Base-by-base conservation (phyloP, 2,888 invertebrate species). In the Noctua fimbriata region DNA sequence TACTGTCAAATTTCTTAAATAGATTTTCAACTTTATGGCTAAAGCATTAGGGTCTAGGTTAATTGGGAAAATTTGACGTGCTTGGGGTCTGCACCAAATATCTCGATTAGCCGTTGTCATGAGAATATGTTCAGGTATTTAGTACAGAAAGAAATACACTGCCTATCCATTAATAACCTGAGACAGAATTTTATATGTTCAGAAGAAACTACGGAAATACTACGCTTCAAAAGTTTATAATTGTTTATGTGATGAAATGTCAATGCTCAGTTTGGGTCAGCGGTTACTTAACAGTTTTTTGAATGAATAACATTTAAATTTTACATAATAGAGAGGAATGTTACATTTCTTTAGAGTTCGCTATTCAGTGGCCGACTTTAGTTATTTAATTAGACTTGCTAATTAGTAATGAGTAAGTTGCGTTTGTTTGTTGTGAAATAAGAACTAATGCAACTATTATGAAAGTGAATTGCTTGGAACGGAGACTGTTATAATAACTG, bases 351-450 rank as follows among this genome's bases (percentile, higher is more conserved):
- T 90, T 86, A 89, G 78, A 86, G 82, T 84, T 83, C 75, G 74
- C 21, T 65, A 79, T 88, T 85, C 78, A 81, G 84, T 73, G 83
- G 77, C 76, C 83, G 85, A 84, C 80, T 83, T 89, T 76, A 79
- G 81, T 81, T 84, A 86, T 88, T 91, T 89, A 90, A 91, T 92
- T 91, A 91, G 87, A 89, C 86, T 91, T 90, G 89, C 73, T 91
- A 92, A 92, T 91, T 87, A 89, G 79, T 78, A 85, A 83, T 82
- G 76, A 83, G 79, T 82, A 76, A 76, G 72, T 81, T 88, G 78
- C 79, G 85, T 89, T 90, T 86, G 79, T 87, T 77, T 82, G 84
- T 91, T 88, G 79, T 82, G 89, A 90, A 91, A 90, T 83, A 78
- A 85, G 71, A 82, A 80, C 69, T 82, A 87, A 88, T 85, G 88